Evolutionary conservation across 1,140 invertebrate genomes (phyloP).

Genomic region (Phortica variegata): DNA sequence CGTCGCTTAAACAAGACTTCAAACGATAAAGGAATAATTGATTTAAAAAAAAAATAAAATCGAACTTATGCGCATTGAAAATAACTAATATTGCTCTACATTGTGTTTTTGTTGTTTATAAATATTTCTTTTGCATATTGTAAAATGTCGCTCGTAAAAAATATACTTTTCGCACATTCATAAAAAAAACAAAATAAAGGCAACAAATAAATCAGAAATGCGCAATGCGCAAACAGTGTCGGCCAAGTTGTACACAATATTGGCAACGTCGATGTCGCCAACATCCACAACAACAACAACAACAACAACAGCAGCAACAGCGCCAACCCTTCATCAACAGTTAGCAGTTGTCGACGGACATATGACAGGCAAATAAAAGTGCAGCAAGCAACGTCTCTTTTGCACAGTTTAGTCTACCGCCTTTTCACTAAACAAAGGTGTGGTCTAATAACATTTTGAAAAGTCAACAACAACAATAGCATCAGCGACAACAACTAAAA

Average conservation of each 20-base stretch:
- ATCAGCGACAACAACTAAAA: not conserved
- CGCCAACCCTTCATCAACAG: no score
- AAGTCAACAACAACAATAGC: conserved; percentile 14
- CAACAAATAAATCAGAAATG: conserved; percentile 28
- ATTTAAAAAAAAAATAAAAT: not conserved
- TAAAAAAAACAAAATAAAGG: conserved; percentile 8
- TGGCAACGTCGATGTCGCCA: no score
- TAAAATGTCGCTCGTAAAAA: conserved; percentile 14
- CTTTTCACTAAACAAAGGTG: conserved; percentile 33
- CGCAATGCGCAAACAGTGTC: no score
- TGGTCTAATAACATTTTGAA: conserved; percentile 21
- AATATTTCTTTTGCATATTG: not conserved
- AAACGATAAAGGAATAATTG: not conserved
- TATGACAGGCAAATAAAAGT: conserved; percentile 3
- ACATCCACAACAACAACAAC: no score
- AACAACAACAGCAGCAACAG: no score
- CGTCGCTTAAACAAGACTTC: not conserved
- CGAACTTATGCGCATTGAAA: not conserved
- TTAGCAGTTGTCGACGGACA: conserved; percentile 16
- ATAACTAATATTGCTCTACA: no score
- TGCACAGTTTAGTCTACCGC: conserved; percentile 9
- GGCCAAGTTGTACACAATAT: no score
- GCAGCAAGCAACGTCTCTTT: no score
- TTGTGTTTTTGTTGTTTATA: not conserved
- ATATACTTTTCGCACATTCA: conserved; percentile 21